Base-by-base conservation (phyloP, 2,888 invertebrate genomes). In the Pandemis cinnamomeana region DNA sequence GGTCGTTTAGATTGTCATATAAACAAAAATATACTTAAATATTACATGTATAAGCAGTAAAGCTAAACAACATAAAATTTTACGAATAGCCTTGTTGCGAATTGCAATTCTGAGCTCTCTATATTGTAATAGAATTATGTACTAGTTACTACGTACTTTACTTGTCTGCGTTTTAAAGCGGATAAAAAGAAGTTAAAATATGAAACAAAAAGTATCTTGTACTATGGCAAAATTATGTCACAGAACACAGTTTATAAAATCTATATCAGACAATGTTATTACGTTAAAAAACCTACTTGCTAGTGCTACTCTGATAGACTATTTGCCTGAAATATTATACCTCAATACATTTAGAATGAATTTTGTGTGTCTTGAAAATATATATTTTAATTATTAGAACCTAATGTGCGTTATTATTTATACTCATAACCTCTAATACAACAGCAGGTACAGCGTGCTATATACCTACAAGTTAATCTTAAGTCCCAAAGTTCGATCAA, bases 261-360 rank as follows among this genome's bases (percentile, higher is more conserved):
- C 81, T 85, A 83, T 86, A 84, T 84, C 78, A 79, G 82, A 84
- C 84, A 84, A 84, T 87, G 82, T 88, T 88, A 86, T 87, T 85
- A 86, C 87, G 87, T 87, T 88, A 87, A 84, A 84, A 87, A 81
- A 71, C 61, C 67, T 66, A 71, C 74, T 63, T 67, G 74, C 73
- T 74, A 74, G 86, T 86, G 82, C 88, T 91, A 89, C 87, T 85
- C 80, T 84, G 87, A 89, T 89, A 89, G 88, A 88, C 87, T 88
- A 84, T 89, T 88, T 90, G 91, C 90, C 92, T 91, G 88, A 90
- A 85, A 89, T 88, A 88, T 89, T 89, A 88, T 93, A 93, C 93
- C 93, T 93, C 93, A 93, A 89, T 92, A 92, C 89, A 89, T 91
- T 91, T 90, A 91, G 87, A 89, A 88, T 88, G 87, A 89, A 89